These are phyloP conservation scores for Porites australiensis DNA, from an alignment of 64 coral and sea anemone genomes.

Conservation along the genomic window DNA sequence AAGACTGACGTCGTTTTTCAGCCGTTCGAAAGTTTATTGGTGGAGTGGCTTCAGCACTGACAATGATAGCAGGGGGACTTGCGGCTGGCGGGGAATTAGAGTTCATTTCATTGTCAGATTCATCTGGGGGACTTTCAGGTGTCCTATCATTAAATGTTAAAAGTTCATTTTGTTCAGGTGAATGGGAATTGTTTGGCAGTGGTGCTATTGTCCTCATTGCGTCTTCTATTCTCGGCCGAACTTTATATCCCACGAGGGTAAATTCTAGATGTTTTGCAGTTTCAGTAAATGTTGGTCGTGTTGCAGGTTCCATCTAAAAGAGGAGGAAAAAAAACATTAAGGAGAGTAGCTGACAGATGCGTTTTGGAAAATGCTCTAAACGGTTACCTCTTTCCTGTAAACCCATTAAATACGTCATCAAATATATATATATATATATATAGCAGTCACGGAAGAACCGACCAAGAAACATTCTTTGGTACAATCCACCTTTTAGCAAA, in stretches of 20 bases:
- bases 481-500: too few species aligned
- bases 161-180: slow-evolving; percentile 5
- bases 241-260: slow-evolving; percentile 33
- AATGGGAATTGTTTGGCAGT: not conserved
- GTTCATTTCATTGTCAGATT: not conserved
- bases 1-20: slow-evolving; percentile 63
- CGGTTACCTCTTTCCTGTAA: not conserved
- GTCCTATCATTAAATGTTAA: not conserved
- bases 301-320: slow-evolving; percentile 61
- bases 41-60: slow-evolving; percentile 25
- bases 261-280: slow-evolving; percentile 77
- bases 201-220: not conserved
- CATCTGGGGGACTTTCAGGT: not conserved
- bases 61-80: slow-evolving; percentile 36
- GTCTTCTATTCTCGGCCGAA: slow-evolving; percentile 31
- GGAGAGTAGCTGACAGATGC: not conserved
- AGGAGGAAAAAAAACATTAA: not conserved
- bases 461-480: too few species aligned
- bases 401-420: too few species aligned
- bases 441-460: too few species aligned
- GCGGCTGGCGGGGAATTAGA: not conserved
- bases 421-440: too few species aligned
- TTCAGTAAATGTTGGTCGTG: slow-evolving; percentile 68
- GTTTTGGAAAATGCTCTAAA: not conserved
- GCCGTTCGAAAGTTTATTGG: slow-evolving; percentile 17